Conservation (phyloP, 2,797 vertebrate genomes). For the Acipenser ruthenus region DNA sequence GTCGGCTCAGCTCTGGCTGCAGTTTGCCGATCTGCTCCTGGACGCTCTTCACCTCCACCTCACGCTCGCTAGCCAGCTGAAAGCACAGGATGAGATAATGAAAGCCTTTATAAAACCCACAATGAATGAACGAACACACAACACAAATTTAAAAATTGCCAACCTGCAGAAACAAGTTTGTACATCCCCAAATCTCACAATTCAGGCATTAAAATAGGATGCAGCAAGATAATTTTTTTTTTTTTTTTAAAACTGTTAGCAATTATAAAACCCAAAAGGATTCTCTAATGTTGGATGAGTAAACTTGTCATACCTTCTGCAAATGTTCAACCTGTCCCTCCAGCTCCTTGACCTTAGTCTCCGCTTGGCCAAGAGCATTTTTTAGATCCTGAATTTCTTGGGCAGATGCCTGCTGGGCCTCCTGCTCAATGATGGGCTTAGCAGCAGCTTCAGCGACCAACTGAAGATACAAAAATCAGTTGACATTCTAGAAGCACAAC, state of each 20-base stretch:
- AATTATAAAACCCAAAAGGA: too few relatives aligned
- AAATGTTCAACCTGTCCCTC: conserved; percentile 78
- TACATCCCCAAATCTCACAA: too few relatives aligned
- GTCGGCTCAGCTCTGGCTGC: conserved; percentile 69
- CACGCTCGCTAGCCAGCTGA: conserved; percentile 75
- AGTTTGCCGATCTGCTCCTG: conserved; percentile 76
- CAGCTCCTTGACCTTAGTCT: conserved; percentile 67
- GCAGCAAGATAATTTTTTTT: too few relatives aligned
- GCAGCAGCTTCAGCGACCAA: conserved; percentile 65
- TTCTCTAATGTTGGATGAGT: too few relatives aligned
- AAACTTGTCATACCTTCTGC: conserved; percentile 63
- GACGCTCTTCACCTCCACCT: conserved; percentile 64
- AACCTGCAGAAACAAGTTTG: neutral
- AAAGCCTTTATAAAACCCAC: conserved; percentile 2
- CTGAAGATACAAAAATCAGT: conserved; percentile 30
- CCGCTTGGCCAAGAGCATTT: conserved; percentile 72
- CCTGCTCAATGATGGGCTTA: conserved; percentile 66
- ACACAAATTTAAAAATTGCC: neutral
- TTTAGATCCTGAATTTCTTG: conserved; percentile 78
- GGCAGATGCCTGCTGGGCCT: conserved; percentile 71
- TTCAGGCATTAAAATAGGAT: too few relatives aligned
- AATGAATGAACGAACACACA: neutral
- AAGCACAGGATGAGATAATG: neutral
- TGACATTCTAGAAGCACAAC: neutral
- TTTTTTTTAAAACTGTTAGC: too few relatives aligned